Base-by-base conservation (phyloP, 2,888 invertebrate species). In the Dermolepida albohirtum region DNA sequence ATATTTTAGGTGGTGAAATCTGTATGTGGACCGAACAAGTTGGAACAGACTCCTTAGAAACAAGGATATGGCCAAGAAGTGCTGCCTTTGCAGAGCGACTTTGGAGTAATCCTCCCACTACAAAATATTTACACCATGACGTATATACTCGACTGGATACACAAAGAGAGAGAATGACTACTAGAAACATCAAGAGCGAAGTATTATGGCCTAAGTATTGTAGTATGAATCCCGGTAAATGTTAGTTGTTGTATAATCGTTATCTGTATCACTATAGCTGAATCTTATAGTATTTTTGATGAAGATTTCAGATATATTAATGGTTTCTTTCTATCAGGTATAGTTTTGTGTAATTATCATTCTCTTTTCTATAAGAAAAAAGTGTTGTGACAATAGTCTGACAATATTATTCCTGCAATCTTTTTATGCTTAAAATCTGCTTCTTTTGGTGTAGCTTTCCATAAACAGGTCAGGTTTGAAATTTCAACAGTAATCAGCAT, bases 11-110 rank as follows among this genome's bases (percentile, higher is more conserved):
- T 0, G 94, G 92, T 5, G 92, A 93, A 78, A 92, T 89, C 8
- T 92, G 93, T 70, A 86, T 93, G 77, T 95, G 95, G 95, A 89
- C 89, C 39, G 95, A 95, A 81, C 92, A 92, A 84, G 88, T 90
- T 44, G 90, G 88, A 57, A 87, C 90, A 74, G 87, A 88, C 66
- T 89, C 90, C 66, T 79, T 93, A 75, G 92, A 93, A 80, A 89
- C 90, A 73, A 87, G 93, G 78, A 84, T 94, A 77, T 94, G 94
- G 93, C 94, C 94, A 39, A 86, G 94, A 70, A 85, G 90, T 5
- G 90, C 93, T 0, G 94, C 94, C 1, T 82, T 93, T 71, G 93
- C 90, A 0, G 94, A 94, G 84, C 86, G 94, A 75, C 82, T 92
- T 72, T 92, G 92, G 92, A 85, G 87, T 51, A 90, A 90, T 78